Percentiles rank a stretch among this genome's conserved stretches.
These are phyloP conservation scores for Spodoptera picta DNA, from an alignment of 2,888 invertebrate genomes.

Conservation along the genomic window DNA sequence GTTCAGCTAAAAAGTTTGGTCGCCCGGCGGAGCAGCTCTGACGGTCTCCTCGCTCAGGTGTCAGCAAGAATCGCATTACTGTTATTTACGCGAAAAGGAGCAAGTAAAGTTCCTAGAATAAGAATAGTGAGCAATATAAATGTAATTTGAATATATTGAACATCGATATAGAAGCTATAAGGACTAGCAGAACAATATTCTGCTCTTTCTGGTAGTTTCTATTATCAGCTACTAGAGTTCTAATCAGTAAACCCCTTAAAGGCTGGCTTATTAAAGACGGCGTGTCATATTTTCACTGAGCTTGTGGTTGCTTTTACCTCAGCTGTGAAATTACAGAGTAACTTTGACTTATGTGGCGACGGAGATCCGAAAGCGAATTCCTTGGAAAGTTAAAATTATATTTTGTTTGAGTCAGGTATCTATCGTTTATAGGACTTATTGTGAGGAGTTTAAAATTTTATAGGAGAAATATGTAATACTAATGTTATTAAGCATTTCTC, in stretches of 20 bases:
- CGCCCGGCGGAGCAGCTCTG: constrained; percentile 14
- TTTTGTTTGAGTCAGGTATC: not conserved
- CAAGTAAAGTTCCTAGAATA: not conserved
- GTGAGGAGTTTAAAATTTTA: too few relatives aligned
- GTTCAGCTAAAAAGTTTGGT: constrained; percentile 43
- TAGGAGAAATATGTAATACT: too few relatives aligned
- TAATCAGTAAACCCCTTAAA: too few relatives aligned
- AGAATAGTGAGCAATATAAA: too few relatives aligned
- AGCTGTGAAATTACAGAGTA: constrained; percentile 38
- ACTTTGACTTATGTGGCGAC: constrained; percentile 29
- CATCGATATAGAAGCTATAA: too few relatives aligned
- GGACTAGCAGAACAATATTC: too few relatives aligned
- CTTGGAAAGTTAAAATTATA: constrained; percentile 6
- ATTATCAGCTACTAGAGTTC: too few relatives aligned
- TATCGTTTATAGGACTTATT: too few relatives aligned
- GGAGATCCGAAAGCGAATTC: constrained; percentile 10
- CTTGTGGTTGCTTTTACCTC: constrained; percentile 28
- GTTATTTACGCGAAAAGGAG: constrained; percentile 12
- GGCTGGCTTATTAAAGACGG: too few relatives aligned
- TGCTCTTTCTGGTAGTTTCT: too few relatives aligned
- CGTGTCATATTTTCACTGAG: constrained; percentile 19
- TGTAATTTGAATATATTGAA: too few relatives aligned
- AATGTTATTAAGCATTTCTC: too few relatives aligned
- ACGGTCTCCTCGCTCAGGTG: constrained; percentile 18
- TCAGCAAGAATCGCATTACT: constrained; percentile 28